Base-by-base conservation (phyloP, 2,888 invertebrate species). In the Herminia tarsipennalis region DNA sequence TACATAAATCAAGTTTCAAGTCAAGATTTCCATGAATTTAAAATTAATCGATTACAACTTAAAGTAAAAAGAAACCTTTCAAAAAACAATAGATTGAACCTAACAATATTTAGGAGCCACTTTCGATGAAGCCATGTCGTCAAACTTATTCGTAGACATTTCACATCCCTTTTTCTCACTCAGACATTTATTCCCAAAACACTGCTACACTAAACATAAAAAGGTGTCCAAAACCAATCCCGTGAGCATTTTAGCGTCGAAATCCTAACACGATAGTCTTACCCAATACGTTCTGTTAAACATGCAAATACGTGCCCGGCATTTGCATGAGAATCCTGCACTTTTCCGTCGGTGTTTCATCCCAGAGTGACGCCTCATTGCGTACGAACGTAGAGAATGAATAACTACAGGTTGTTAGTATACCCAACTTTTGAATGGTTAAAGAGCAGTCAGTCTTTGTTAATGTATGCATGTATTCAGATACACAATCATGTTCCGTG, bases 251-350 rank as follows among this genome's bases (percentile, higher is more conserved):
- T 36, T 47, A 27, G 18, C 40, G 37, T 38, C 43, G 36, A 45
- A 42, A 34, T 40, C 32, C 18, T 34, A 55, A 49, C 48, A 42
- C 22, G 55, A 53, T 50, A 41, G 43, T 35, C 46, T 39, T 45
- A 14, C 33, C 43, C 38, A 66, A 48, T 38, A 54, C 54, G 57
- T 67, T 55, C 54, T 42, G 53, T 59, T 69, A 65, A 76, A 72
- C 67, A 76, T 77, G 76, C 66, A 74, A 71, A 73, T 72, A 59
- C 66, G 49, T 56, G 60, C 46, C 50, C 34, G 9, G 51, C 48
- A 76, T 76, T 77, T 74, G 71, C 76, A 77, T 76, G 44, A 67
- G 73, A 77, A 76, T 77, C 53, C 69, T 46, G 56, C 66, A 73
- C 69, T 76, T 73, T 73, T 75, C 64, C 52, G 42, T 27, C 44